A percentile compares a stretch with the other conserved stretches of the same genome.
Evolutionary conservation across 2,888 invertebrate species (phyloP).

Genomic region (Oegoconia quadripuncta): DNA sequence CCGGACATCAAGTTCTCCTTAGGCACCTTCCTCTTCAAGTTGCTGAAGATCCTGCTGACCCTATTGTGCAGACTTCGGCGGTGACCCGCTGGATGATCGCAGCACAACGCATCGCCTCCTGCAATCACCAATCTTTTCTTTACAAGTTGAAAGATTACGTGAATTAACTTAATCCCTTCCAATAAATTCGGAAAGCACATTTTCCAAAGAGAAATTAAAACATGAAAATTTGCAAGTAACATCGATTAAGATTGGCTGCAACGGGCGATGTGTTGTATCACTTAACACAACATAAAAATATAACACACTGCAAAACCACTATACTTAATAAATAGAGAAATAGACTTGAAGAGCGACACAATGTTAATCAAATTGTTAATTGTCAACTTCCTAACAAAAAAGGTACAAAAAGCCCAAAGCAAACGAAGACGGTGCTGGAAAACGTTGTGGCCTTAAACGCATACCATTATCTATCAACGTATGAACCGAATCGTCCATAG

Average conservation of each 20-base stretch:
- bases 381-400: too few species aligned
- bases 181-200: too few species aligned
- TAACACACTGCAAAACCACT: not conserved
- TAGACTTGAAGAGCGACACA: too few species aligned
- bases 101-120: constrained; percentile 64
- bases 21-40: constrained; percentile 46
- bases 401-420: too few species aligned
- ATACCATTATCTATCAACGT: constrained; percentile 52
- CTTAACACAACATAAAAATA: constrained; percentile 2
- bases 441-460: not conserved
- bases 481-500: constrained; percentile 55
- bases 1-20: constrained; percentile 57
- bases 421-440: not conserved
- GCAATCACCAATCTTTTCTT: constrained; percentile 60
- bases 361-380: too few species aligned
- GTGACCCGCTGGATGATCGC: constrained; percentile 52
- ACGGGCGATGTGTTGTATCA: constrained; percentile 41
- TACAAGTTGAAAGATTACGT: constrained; percentile 24
- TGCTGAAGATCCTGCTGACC: constrained; percentile 41
- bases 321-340: constrained; percentile 2
- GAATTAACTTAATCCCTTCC: not conserved
- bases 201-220: too few species aligned
- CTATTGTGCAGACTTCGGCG: constrained; percentile 53
- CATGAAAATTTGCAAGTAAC: not conserved
- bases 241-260: constrained; percentile 43